Evolutionary conservation across 1,140 invertebrate genomes (phyloP).

Genomic region (Harlomillsia oculata): DNA sequence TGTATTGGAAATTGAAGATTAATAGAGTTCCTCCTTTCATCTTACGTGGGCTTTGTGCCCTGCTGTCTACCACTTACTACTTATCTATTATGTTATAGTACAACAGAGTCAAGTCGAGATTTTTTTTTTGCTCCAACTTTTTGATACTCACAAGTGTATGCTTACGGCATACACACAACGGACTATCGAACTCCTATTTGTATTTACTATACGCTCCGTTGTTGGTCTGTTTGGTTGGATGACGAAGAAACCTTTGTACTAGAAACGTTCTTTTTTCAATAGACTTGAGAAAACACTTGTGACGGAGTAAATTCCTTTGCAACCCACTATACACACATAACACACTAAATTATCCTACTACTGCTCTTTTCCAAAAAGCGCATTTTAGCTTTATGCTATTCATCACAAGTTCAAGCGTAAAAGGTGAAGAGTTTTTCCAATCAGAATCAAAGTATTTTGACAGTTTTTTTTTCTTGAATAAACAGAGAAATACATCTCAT

Average conservation of each 20-base stretch:
- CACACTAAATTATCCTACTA: background rate
- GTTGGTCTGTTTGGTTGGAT: background rate
- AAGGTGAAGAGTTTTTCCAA: conserved; percentile 9
- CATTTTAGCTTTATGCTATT: background rate
- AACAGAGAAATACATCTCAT: too few relatives aligned
- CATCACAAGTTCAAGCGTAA: background rate
- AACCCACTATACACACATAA: background rate
- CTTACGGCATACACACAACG: background rate
- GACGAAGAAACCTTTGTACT: background rate
- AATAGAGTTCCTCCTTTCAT: too few relatives aligned
- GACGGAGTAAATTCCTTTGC: background rate
- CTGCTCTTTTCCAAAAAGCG: background rate
- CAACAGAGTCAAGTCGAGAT: too few relatives aligned
- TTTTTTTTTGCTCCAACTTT: too few relatives aligned
- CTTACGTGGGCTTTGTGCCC: too few relatives aligned
- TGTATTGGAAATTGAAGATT: too few relatives aligned
- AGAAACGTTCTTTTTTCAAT: background rate
- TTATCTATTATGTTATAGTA: too few relatives aligned
- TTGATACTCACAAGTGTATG: background rate
- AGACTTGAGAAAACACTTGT: conserved; percentile 3
- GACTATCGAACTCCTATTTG: background rate
- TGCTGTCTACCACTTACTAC: too few relatives aligned
- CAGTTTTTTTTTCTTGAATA: conserved; percentile 13
- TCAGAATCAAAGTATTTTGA: conserved; percentile 14
- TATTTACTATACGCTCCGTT: background rate